A percentile compares a stretch with the other conserved stretches of the same genome.
Conservation (phyloP, 1,140 invertebrate genomes). For the Cheumatopsyche charites region DNA sequence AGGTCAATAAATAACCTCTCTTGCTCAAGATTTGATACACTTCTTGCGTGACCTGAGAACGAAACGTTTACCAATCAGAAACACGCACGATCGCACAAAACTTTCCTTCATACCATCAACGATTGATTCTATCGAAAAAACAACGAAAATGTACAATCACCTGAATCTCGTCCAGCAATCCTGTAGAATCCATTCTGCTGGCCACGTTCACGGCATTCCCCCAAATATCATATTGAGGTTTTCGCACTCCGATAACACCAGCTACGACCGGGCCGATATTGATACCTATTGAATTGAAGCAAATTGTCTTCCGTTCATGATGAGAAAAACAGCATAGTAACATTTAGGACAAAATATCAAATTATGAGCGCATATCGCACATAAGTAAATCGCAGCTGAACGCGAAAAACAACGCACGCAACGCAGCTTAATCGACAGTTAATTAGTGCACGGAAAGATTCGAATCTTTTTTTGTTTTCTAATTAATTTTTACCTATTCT, state of each 20-base stretch:
- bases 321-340: no score
- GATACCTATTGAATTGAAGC: constrained; percentile 70
- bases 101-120: no score
- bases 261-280: constrained; percentile 95
- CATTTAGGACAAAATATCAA: no score
- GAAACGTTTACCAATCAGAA: no score
- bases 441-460: no score
- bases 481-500: constrained; percentile 89
- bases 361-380: no score
- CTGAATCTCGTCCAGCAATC: constrained; percentile 81
- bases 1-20: constrained; percentile 77
- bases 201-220: constrained; percentile 94
- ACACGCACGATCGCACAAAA: no score
- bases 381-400: no score
- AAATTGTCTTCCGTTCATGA: constrained; percentile 26
- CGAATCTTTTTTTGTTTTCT: no score
- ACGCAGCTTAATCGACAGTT: no score
- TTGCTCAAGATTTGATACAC: constrained; percentile 77
- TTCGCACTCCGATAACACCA: constrained; percentile 92
- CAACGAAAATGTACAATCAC: constrained; percentile 55
- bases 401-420: no score
- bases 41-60: constrained; percentile 81
- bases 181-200: constrained; percentile 87
- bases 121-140: no score
- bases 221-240: constrained; percentile 91